Evolutionary conservation across 2,888 invertebrate species (phyloP).

Genomic region (Anorthoa munda): DNA sequence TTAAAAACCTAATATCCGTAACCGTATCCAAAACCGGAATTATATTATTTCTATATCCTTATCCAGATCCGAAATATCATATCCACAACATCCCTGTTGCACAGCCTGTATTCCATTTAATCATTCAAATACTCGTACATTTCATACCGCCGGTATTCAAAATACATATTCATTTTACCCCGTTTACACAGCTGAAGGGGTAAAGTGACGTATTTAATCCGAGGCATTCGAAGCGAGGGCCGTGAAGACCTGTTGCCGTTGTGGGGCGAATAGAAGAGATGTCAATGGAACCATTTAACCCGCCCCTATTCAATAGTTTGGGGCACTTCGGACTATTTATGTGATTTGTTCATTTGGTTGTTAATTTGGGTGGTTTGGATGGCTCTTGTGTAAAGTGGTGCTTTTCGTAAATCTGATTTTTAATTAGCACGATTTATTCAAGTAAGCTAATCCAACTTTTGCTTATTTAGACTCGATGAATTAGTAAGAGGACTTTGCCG

Average conservation of each 20-base stretch:
- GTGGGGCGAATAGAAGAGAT: conserved; percentile 45
- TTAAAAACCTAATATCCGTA: too few species aligned
- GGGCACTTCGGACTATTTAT: conserved; percentile 42
- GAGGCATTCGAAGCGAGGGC: conserved; percentile 49
- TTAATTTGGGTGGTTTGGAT: conserved; percentile 30
- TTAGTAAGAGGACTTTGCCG: not conserved
- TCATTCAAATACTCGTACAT: conserved; percentile 55
- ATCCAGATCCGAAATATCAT: too few species aligned
- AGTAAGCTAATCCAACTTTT: not conserved
- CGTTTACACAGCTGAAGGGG: conserved; percentile 51
- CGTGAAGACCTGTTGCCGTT: conserved; percentile 62
- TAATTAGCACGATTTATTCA: not conserved
- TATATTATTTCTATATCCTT: too few species aligned
- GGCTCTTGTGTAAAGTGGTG: not conserved
- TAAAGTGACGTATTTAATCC: conserved; percentile 57
- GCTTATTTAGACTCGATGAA: not conserved
- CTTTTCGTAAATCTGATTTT: not conserved
- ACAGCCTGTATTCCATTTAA: conserved; percentile 48
- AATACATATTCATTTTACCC: conserved; percentile 64
- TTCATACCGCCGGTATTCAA: conserved; percentile 54
- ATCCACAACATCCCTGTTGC: not conserved
- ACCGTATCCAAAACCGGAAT: too few species aligned
- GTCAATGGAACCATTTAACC: conserved; percentile 60
- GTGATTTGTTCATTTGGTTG: conserved; percentile 36
- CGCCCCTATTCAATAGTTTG: conserved; percentile 59